Evolutionary conservation across 2,113 vertebrate species (phyloP).

Genomic region (Tamias sibiricus): DNA sequence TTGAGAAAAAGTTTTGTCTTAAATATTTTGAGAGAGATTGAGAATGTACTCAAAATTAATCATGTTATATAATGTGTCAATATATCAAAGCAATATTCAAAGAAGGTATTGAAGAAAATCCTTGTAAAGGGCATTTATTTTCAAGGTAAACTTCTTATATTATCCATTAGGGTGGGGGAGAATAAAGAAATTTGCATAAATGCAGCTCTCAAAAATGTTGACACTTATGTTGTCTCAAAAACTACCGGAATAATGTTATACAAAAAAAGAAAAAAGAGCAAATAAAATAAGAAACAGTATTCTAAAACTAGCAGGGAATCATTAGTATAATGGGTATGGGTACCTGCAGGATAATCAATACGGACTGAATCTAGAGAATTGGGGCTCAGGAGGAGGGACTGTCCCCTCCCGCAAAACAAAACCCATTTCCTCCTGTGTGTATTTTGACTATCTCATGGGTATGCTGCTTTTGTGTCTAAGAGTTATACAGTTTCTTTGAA

Average conservation of each 20-base stretch:
- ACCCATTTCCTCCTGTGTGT: background rate
- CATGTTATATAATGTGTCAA: background rate
- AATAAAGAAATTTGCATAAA: background rate
- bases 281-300: background rate
- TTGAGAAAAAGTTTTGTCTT: background rate
- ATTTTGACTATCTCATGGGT: background rate
- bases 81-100: background rate
- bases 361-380: background rate
- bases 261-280: background rate
- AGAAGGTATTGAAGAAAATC: background rate
- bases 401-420: background rate
- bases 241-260: background rate
- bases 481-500: background rate
- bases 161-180: background rate
- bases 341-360: background rate
- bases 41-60: background rate
- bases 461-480: background rate
- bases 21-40: background rate
- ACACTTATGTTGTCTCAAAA: background rate
- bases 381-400: fast-evolving
- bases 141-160: background rate
- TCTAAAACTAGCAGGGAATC: background rate
- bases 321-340: background rate
- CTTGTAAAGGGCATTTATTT: background rate
- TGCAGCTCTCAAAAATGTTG: background rate